Base-by-base conservation (phyloP, 2,113 vertebrate species). In the Centrocercus urophasianus region DNA sequence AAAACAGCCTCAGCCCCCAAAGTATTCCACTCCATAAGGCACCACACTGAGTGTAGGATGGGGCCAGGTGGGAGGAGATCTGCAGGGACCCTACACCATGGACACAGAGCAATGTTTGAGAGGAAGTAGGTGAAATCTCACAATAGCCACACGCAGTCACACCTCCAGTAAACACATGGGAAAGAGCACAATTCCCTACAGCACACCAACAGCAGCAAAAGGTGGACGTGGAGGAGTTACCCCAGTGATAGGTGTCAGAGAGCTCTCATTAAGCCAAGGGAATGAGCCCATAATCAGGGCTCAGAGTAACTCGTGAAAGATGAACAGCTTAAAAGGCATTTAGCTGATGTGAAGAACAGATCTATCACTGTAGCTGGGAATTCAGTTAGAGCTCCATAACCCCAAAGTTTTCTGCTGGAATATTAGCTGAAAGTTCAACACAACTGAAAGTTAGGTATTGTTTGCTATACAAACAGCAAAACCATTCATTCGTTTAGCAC, bases 31-130 rank as follows among this genome's bases (percentile, higher is more conserved):
- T 42, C 47, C 61, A 15, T 0, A 1, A 36, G 10, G 25, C 10
- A 20, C 0, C 2, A 22, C 10, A 20, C 0, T 1, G 1, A 73
- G 10, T 4, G 12, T 0, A 2, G 73, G 48, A 25, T 1, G 6
- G 36, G 16, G 16, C 12, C 2, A 32, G 50, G 5, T 47, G 21
- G 40, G n/a, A 59, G 11, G 32, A 52, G 20, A 13, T 8, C 24
- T 25, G 45, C n/a, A 30, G 57, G 47, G 25, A 69, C 43, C 16
- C 65, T 65, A 21, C 48, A 3, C 14, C 43, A 1, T 0, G 2
- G 77, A 25, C 28, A 10, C 70, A 28, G 24, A 34, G 8, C 0
- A 1, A 43, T 10, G 6, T 1, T 11, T 45, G 65, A 17, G 10
- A 1, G 16, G 38, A 16, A 8, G 6, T 25, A 20, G 52, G 15